A percentile compares a stretch with the other conserved stretches of the same genome.
These are phyloP conservation scores for Corticium candelabrum DNA, from an alignment of 37 sponge, comb jelly and placozoan genomes.

Conservation along the genomic window DNA sequence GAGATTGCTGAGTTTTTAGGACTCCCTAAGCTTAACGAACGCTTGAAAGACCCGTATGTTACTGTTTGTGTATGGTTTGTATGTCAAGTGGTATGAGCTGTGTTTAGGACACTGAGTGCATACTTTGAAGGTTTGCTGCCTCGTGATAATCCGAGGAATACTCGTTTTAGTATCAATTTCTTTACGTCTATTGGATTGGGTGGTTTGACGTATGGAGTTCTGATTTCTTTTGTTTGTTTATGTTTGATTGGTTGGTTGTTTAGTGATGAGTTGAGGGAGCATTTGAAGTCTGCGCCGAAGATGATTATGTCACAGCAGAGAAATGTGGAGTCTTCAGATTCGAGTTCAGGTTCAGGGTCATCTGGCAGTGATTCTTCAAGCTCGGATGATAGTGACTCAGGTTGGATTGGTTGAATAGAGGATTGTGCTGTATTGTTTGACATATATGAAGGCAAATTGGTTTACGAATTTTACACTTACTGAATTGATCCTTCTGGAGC, in stretches of 20 bases:
- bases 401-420: neutral
- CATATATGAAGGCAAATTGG: too few relatives aligned
- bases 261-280: slow-evolving; percentile 85
- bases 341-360: neutral
- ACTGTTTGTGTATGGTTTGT: neutral
- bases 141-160: slow-evolving; percentile 82
- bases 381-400: slow-evolving; percentile 2
- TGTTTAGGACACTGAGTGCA: slow-evolving; percentile 39
- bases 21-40: slow-evolving; percentile 65
- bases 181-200: slow-evolving; percentile 98
- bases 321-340: slow-evolving; percentile 25
- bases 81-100: neutral
- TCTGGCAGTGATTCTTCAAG: neutral
- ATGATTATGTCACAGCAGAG: slow-evolving; percentile 59
- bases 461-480: too few relatives aligned
- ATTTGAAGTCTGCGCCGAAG: slow-evolving; percentile 84
- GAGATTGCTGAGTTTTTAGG: slow-evolving; percentile 95
- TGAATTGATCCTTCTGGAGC: too few relatives aligned
- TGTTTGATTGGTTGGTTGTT: neutral
- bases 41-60: slow-evolving; percentile 77
- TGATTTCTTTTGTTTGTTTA: neutral
- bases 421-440: neutral
- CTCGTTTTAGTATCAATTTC: slow-evolving; percentile 96
- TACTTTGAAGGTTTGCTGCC: slow-evolving; percentile 91
- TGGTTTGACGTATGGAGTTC: slow-evolving; percentile 60